Evolutionary conservation across 2,113 vertebrate species (phyloP).

Genomic region (Thermophis baileyi): DNA sequence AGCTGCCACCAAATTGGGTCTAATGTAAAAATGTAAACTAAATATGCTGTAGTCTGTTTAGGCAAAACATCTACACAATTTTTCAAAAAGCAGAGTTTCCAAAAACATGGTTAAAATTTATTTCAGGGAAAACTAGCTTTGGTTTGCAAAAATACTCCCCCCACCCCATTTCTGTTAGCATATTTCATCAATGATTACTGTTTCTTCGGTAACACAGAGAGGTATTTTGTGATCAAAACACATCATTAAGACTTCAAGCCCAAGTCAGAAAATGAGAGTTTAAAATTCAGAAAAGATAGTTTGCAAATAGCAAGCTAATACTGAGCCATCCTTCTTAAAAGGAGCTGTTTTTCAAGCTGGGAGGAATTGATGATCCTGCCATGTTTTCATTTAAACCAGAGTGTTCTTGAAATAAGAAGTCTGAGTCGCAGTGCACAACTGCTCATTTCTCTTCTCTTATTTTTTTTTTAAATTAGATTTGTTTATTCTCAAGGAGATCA

Average conservation of each 20-base stretch:
- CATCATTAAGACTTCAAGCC: constrained; percentile 23
- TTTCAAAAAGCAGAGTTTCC: not conserved
- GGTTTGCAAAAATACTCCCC: not conserved
- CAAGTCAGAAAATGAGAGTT: not conserved
- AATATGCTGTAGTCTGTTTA: not conserved
- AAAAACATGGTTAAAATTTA: not conserved
- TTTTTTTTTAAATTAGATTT: constrained; percentile 7
- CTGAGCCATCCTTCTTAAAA: not conserved
- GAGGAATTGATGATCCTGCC: not conserved
- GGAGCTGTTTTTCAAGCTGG: not conserved
- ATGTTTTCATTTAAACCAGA: not conserved
- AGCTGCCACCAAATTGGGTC: not conserved
- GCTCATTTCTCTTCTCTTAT: not conserved
- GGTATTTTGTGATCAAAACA: constrained; percentile 24
- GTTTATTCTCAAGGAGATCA: not conserved
- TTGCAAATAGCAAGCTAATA: not conserved
- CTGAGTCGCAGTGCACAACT: not conserved
- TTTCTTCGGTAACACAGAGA: not conserved
- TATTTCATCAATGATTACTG: not conserved
- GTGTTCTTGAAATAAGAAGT: not conserved
- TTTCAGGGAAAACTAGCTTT: not conserved
- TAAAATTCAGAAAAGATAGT: not conserved
- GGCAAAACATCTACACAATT: not conserved
- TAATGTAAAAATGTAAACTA: not conserved
- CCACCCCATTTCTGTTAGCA: not conserved